Evolutionary conservation across 2,888 invertebrate species (phyloP), one percentile per base, ranked within the genome.

Genomic region (Archaeoteleia sp.): DNA sequence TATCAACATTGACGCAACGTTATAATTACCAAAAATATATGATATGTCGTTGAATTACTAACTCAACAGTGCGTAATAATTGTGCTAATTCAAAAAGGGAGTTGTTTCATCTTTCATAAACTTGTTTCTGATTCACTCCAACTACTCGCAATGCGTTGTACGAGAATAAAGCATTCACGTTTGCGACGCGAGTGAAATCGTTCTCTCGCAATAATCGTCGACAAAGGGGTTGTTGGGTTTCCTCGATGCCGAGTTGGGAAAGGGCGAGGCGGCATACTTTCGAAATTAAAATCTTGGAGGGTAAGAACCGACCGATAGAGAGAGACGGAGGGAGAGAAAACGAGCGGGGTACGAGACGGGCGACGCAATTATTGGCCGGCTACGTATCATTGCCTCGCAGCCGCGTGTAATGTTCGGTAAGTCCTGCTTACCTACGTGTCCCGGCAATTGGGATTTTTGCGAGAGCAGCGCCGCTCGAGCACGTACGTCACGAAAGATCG

Each of bases 211-310:
- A 49, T 37, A 37, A 49, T 15, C 25, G 40, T 37, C 23, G 43
- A 42, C 42, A 29, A 45, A 46, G 55, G 55, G 30, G 30, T 49
- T 9, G 10, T 7, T 12, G 10, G 10, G 13, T n/a, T 30, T 13
- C 17, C 37, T 37, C 17, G 27, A 23, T 20, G 37, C 20, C 29
- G 29, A 35, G 37, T 29, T 25, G 39, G 46, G 25, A 39, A 46
- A 39, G 46, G 29, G 43, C 23, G 27, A 43, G 9, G 35, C 45
- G 14, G 42, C 54, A 45, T 55, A 45, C 32, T 43, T 55, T 20
- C 54, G 46, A 57, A 57, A 57, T 57, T 46, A 57, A 57, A 57
- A 45, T 45, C 45, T 45, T 37, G 34, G 27, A 45, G 54, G 43
- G 42, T 34, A 54, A 35, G 43, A 7, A 5, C 23, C 13, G 15